Evolutionary conservation across 2,113 vertebrate species (phyloP), one percentile per base, ranked within the genome.

Genomic region (Bettongia penicillata): DNA sequence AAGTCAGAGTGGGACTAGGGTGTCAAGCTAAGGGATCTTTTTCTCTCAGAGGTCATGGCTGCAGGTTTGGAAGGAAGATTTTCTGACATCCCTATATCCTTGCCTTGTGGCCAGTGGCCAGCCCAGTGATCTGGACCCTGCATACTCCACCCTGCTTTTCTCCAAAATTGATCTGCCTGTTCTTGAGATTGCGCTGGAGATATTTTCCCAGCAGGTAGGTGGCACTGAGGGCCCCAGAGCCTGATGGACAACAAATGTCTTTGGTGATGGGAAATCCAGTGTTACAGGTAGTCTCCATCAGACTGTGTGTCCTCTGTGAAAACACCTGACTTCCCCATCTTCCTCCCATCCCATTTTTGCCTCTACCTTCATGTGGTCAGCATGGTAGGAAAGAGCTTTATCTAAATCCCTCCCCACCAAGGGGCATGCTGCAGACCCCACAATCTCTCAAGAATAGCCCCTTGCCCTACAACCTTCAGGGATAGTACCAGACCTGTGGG

Each of bases 21-120:
- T 84, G 2, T 84, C 16, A 84, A 84, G 19, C 37, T 84, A 43
- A 84, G 68, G 19, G 37, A 23, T 84, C n/a, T 84, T 90, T 51
- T 48, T 91, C 52, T 93, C 90, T 6, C 96, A 98, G 98, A 93
- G 24, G 23, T 0, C 68, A 90, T 97, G 97, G 97, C 8, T 98
- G 16, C 96, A 91, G 93, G 90, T 95, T 0, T 96, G 97, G 22
- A 94, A 11, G 19, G 95, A 98, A 90, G 94, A 98, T 93, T 97
- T 98, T 92, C 97, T 98, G 49, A 1, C 94, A 0, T 96, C 91
- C 77, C 57, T 98, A 0, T 97, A 97, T 19, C 95, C 68, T 84
- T 98, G 98, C 96, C 95, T 97, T 51, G 12, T 31, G 55, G 10
- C 92, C 47, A 23, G 68, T 8, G n/a, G 68, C 7, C 68, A 1